Evolutionary conservation across 2,113 vertebrate genomes (phyloP).

Genomic region (Tachuris rubrigastra): DNA sequence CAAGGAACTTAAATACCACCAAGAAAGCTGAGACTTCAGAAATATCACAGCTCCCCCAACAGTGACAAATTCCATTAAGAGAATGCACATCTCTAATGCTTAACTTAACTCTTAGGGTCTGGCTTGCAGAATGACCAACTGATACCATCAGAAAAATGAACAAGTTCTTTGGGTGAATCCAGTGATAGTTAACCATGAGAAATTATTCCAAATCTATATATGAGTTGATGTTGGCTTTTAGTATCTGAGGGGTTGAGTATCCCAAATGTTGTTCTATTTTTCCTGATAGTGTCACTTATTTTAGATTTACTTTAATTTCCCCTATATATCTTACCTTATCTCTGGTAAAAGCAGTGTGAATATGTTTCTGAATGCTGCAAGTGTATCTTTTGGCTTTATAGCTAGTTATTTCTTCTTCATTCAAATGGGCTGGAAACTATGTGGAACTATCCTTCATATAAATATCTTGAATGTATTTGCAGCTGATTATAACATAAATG

Average conservation of each 20-base stretch:
- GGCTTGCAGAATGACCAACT: neutral
- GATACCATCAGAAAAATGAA: neutral
- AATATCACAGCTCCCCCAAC: neutral
- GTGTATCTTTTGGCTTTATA: neutral
- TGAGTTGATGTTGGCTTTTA: neutral
- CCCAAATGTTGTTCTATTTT: neutral
- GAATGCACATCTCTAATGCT: neutral
- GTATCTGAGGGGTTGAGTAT: neutral
- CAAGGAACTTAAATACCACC: neutral
- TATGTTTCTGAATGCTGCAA: neutral
- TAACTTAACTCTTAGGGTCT: neutral
- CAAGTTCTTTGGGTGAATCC: neutral
- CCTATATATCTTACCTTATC: neutral
- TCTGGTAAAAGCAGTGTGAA: neutral
- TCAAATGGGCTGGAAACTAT: neutral
- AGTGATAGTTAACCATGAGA: neutral
- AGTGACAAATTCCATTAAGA: neutral
- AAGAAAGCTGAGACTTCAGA: neutral
- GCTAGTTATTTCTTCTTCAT: neutral
- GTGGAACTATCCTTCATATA: neutral
- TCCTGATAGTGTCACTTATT: neutral
- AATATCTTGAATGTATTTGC: neutral
- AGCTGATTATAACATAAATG: neutral
- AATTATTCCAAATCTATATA: neutral
- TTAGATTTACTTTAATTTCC: neutral